Evolutionary conservation across 2,113 vertebrate species (phyloP), one percentile per base, ranked within the genome.

Genomic region (Eurypyga helias): DNA sequence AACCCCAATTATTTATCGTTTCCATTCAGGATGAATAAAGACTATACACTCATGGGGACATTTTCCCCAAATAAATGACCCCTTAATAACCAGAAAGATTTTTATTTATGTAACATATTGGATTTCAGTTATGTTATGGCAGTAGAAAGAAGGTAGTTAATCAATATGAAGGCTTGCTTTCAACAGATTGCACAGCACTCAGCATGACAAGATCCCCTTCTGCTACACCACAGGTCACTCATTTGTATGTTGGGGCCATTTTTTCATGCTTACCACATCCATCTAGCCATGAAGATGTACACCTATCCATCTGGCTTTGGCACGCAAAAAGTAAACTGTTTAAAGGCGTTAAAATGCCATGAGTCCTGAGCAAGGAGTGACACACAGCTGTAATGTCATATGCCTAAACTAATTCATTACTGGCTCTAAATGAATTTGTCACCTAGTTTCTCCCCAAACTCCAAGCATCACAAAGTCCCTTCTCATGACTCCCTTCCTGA

Each of bases 151-250:
- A 96, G 86, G 94, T 96, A 97, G 92, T 97, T 97, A 93, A 97
- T 97, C 95, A 97, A 92, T 89, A 96, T 97, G 97, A 97, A 97
- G 94, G 86, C 89, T 96, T 89, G 80, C 95, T 97, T 95, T 97
- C 97, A 97, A 96, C 97, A 96, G 95, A 96, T 80, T 95, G 93
- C 92, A 79, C 78, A 89, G 87, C 89, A 89, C 94, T 95, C 95
- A 94, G 94, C 96, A 79, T 79, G 96, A 94, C 96, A 94, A 89
- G 93, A 96, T 89, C 84, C 93, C 93, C 91, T 96, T 96, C 93
- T 96, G 90, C 90, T 96, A 83, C 82, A 80, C 96, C 73, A 86
- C 64, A 69, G 96, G 96, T 90, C 96, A 80, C 91, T 93, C 82
- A 38, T 54, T 95, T 90, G 84, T 95, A 38, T 94, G 94, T 95